Evolutionary conservation across 2,113 vertebrate genomes (phyloP).

Genomic region (Pterocles gutturalis): DNA sequence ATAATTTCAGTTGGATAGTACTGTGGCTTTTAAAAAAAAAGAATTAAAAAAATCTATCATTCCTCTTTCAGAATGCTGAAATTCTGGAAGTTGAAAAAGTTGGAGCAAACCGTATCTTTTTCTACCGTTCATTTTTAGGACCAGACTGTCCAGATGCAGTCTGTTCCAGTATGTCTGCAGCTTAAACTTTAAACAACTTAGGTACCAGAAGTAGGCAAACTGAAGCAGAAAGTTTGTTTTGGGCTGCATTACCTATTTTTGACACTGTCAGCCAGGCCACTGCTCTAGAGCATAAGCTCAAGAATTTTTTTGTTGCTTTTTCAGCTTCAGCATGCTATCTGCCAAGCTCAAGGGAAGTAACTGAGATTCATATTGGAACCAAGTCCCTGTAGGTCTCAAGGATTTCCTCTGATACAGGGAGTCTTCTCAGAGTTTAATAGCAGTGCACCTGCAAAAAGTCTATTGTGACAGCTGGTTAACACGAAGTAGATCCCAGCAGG

Average conservation of each 20-base stretch:
- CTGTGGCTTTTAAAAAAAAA: background rate
- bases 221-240: conserved; percentile 9
- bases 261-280: background rate
- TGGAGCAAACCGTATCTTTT: background rate
- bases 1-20: background rate
- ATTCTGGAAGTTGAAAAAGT: background rate
- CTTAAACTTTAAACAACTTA: background rate
- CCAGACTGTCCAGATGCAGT: background rate
- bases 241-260: background rate
- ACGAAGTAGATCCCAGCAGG: background rate
- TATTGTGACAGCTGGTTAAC: background rate
- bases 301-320: background rate
- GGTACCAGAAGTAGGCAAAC: background rate
- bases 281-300: background rate
- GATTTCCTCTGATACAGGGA: background rate
- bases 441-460: background rate
- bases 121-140: background rate
- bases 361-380: background rate
- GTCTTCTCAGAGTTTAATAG: background rate
- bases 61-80: background rate
- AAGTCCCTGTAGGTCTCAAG: background rate
- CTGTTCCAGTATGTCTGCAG: background rate
- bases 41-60: background rate
- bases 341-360: background rate
- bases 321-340: background rate